A percentile compares a stretch with the other conserved stretches of the same genome.
phyloP scores from a whole-genome alignment of 2,888 invertebrate species.

The Caenorhabditis macrosperma region DNA sequence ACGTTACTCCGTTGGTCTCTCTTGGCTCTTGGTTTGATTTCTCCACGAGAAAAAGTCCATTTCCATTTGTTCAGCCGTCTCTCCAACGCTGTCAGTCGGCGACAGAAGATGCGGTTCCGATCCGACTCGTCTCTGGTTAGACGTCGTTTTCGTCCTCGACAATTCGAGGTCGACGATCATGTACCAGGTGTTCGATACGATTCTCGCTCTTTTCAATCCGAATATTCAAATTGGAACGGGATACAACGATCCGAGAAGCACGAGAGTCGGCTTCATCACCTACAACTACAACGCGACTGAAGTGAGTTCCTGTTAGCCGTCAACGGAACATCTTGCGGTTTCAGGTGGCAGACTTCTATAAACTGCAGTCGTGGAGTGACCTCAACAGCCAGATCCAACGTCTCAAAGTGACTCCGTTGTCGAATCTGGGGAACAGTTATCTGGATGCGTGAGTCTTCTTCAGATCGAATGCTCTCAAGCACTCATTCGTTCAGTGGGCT shows the following conservation, averaged over 20 bases:
- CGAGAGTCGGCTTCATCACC: slow-evolving; percentile 39
- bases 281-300: slow-evolving; percentile 47
- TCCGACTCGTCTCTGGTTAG: slow-evolving; percentile 30
- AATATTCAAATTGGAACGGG: slow-evolving; percentile 38
- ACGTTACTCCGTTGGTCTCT: not conserved
- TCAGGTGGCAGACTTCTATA: slow-evolving; percentile 46
- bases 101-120: slow-evolving; percentile 35
- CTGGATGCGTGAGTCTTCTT: slow-evolving; percentile 38
- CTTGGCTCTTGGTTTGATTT: not conserved
- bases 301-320: slow-evolving; percentile 20
- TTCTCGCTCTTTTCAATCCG: slow-evolving; percentile 16
- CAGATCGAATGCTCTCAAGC: too few relatives aligned
- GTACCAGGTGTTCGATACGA: slow-evolving; percentile 31
- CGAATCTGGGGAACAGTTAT: not conserved
- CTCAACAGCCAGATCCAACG: slow-evolving; percentile 17
- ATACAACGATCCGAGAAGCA: slow-evolving; percentile 30
- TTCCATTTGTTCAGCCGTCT: not conserved
- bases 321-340: not conserved
- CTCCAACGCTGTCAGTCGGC: not conserved
- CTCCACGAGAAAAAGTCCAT: not conserved
- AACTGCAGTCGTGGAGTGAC: slow-evolving; percentile 24
- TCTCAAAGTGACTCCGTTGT: slow-evolving; percentile 18
- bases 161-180: slow-evolving; percentile 2
- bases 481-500: slow-evolving; percentile 32
- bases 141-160: slow-evolving; percentile 47